Evolutionary conservation across 1,140 invertebrate species (phyloP).

Genomic region (Bursaphelenchus mucronatus): DNA sequence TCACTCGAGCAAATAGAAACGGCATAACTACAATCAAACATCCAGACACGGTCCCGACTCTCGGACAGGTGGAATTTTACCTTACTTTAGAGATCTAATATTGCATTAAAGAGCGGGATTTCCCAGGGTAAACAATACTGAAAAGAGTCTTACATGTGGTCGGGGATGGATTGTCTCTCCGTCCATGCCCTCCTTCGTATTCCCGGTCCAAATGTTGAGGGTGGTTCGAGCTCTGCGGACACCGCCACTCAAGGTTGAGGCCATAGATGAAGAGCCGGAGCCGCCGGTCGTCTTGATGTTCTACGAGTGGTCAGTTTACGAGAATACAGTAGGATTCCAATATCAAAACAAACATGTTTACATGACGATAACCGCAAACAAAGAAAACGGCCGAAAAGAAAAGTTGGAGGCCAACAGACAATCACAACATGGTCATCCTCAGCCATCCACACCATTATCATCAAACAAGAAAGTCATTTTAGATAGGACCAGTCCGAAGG

Average conservation of each 20-base stretch:
- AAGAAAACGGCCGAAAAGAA: neutral
- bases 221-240: neutral
- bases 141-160: slow-evolving; percentile 1
- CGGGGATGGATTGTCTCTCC: neutral
- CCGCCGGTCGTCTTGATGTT: slow-evolving; percentile 2
- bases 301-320: slow-evolving; percentile 8
- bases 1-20: neutral
- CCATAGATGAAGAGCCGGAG: neutral
- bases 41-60: too few species aligned
- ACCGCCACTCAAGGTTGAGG: slow-evolving; percentile 1
- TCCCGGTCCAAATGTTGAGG: slow-evolving; percentile 12
- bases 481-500: neutral
- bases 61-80: neutral
- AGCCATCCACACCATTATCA: slow-evolving; percentile 7
- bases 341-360: neutral
- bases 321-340: neutral
- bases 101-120: neutral
- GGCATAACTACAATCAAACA: too few species aligned
- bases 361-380: neutral
- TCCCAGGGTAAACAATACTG: neutral
- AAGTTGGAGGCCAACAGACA: neutral
- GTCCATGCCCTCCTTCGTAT: slow-evolving; percentile 4
- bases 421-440: neutral
- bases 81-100: slow-evolving; percentile 5
- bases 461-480: neutral